Conservation (phyloP, 2,113 vertebrate genomes). For the Labeo catla region DNA sequence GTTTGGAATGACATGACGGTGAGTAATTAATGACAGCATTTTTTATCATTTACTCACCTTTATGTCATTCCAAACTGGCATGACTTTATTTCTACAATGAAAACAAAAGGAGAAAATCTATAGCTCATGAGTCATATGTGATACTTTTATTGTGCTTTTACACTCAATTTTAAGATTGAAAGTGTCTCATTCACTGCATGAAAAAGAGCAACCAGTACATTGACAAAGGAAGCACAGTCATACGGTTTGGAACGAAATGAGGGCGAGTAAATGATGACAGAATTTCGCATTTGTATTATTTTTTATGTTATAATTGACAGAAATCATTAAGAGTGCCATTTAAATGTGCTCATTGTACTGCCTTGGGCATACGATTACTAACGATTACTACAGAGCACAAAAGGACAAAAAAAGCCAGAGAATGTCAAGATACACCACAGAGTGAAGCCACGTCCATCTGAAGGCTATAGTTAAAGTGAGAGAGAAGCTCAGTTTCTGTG, state of each 20-base stretch:
- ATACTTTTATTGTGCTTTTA: not conserved
- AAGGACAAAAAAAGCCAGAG: not conserved
- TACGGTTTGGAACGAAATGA: not conserved
- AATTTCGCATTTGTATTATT: not conserved
- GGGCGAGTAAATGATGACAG: not conserved
- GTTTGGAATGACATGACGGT: no score
- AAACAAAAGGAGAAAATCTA: not conserved
- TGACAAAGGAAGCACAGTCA: not conserved
- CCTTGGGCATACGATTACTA: not conserved
- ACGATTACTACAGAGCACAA: not conserved
- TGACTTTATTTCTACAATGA: no score
- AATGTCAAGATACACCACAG: not conserved
- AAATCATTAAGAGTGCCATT: not conserved
- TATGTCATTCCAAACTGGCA: not conserved
- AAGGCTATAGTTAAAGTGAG: not conserved
- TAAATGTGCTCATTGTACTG: slow-evolving; percentile 23
- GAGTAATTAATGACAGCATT: no score
- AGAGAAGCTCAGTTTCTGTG: not conserved
- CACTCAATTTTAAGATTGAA: not conserved
- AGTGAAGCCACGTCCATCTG: not conserved
- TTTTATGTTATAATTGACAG: not conserved
- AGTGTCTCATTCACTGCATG: not conserved
- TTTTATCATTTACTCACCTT: not conserved
- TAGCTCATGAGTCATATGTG: not conserved
- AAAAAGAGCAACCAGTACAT: not conserved